A percentile compares a stretch with the other conserved stretches of the same genome.
These are phyloP conservation scores for Tautogolabrus adspersus DNA, from an alignment of 2,113 vertebrate genomes.

Conservation along the genomic window DNA sequence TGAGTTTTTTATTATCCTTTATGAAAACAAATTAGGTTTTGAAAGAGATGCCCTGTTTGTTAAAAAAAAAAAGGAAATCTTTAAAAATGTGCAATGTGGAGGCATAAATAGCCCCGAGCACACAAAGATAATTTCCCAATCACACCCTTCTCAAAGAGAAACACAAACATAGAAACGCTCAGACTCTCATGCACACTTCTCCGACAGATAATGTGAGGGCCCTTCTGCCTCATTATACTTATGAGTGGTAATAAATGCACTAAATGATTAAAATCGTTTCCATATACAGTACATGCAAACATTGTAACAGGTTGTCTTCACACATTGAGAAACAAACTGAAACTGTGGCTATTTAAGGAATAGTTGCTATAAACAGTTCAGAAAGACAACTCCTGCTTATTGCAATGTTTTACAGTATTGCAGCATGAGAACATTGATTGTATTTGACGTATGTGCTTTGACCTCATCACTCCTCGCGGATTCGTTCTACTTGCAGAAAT, in stretches of 20 bases:
- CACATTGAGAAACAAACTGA: no score
- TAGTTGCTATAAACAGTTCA: no score
- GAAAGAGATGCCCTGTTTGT: conserved; percentile 36
- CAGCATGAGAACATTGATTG: no score
- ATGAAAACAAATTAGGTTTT: conserved; percentile 63
- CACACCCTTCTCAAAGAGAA: conserved; percentile 11
- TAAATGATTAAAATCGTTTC: no score
- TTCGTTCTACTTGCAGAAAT: no score
- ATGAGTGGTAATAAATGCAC: background rate
- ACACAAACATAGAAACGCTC: conserved; percentile 1
- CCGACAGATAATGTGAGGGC: conserved; percentile 2
- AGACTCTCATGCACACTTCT: conserved; percentile 18
- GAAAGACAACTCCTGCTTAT: no score
- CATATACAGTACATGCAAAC: background rate
- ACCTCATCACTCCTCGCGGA: no score
- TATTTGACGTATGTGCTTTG: no score
- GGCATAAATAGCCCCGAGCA: conserved; percentile 31
- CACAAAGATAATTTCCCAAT: conserved; percentile 42
- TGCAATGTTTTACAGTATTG: no score
- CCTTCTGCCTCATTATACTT: conserved; percentile 15
- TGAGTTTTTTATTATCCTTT: conserved; percentile 41
- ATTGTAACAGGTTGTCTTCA: background rate
- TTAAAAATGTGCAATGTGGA: conserved; percentile 20
- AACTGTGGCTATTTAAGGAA: no score
- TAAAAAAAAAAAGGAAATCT: conserved; percentile 6